Percentiles rank a stretch among this genome's conserved stretches.
Conservation (phyloP, 2,797 vertebrate genomes). For the Ambastaia sidthimunki region DNA sequence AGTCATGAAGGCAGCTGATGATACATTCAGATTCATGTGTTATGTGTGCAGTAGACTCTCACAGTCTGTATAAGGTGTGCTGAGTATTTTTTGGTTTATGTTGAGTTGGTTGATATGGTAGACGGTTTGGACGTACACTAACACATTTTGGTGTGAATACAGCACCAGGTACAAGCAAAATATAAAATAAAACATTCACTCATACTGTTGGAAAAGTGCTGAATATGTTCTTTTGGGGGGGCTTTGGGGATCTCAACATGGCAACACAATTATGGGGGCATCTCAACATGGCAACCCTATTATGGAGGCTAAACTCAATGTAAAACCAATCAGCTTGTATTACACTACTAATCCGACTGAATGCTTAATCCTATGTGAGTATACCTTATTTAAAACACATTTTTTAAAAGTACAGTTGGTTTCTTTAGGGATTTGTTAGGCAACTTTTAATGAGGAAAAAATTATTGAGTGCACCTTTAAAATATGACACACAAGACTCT, state of each 20-base stretch:
- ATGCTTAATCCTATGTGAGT: neutral
- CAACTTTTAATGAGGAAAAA: neutral
- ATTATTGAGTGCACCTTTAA: neutral
- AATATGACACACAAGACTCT: neutral
- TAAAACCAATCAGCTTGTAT: too few species aligned
- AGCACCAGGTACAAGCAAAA: neutral
- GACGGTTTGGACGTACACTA: neutral
- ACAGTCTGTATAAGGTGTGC: neutral
- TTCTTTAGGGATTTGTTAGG: neutral
- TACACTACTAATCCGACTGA: neutral
- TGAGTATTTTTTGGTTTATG: neutral
- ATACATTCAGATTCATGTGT: constrained; percentile 14
- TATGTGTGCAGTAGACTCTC: neutral
- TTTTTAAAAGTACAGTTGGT: neutral
- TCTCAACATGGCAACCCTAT: neutral
- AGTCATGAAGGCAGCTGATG: constrained; percentile 18
- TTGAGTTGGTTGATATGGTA: neutral
- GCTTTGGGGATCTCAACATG: neutral
- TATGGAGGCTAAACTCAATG: neutral
- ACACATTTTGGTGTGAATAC: neutral
- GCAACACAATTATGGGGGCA: neutral
- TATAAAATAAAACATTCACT: neutral
- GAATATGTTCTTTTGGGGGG: neutral
- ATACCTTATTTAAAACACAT: neutral
- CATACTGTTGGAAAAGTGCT: neutral